Base-by-base conservation (phyloP, 1,140 invertebrate genomes). In the Musca vetustissima region DNA sequence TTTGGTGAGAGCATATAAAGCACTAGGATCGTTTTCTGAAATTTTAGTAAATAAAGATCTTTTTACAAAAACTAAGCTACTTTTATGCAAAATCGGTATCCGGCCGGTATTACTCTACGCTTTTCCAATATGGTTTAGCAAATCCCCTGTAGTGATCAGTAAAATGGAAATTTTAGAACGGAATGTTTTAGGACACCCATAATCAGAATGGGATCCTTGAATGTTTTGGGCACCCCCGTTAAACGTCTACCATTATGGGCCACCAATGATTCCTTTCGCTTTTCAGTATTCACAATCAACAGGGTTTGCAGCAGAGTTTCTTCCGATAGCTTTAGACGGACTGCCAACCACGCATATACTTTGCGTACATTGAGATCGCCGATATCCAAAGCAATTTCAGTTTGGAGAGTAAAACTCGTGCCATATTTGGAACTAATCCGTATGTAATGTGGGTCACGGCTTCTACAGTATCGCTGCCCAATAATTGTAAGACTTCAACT, bases 361-460 rank as follows among this genome's bases (percentile, higher is more conserved):
- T 89, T 85, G 43, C 89, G 90, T 69, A 95, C 89, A 24, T 84
- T 86, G 87, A 94, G 95, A 50, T 86, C 88, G 0, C 76, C 83
- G 24, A 92, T 93, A 79, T 96, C 89, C 32, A 97, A 76, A 59
- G 84, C 82, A 4, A 90, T 92, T 47, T 85, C 87, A 8, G 82
- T 2, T 84, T 77, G 1, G 85, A 73, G 0, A 92, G 91, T 70
- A 96, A 81, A 52, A 96, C 86, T 71, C 96, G 85, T 0, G 91
- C 92, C 69, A 98, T 91, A 83, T 98, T 98, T 84, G 97, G 94
- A 1, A 89, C 83, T 13, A 99, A 83, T 15, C 97, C 97, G 14
- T 96, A 96, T 7, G 95, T 98, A 59, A 99, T 97, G 75, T 99
- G 97, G 0, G 94, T 94, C 72, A 97, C 88, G 1, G 89, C 94